These are phyloP conservation scores for Heliconius hortense DNA, from an alignment of 2,888 invertebrate genomes.

Conservation along the genomic window DNA sequence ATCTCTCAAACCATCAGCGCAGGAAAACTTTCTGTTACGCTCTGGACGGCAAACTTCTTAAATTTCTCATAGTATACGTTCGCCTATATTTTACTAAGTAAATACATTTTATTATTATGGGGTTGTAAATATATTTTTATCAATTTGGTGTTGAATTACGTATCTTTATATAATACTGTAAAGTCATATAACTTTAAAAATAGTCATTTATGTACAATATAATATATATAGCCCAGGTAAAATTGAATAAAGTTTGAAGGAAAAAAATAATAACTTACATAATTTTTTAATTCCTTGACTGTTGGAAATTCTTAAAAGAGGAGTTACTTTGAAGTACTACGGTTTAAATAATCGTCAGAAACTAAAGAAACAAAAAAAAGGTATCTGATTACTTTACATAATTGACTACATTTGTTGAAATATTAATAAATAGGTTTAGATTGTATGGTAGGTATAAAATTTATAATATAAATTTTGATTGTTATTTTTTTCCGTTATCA, in stretches of 20 bases:
- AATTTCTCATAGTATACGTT: background rate
- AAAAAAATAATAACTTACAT: conserved; percentile 11
- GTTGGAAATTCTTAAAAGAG: too few relatives aligned
- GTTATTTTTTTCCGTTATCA: background rate
- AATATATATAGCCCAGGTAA: conserved; percentile 11
- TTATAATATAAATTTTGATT: background rate
- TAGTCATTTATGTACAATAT: background rate
- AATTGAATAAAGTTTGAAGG: background rate
- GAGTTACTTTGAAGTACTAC: too few relatives aligned
- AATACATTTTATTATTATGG: conserved; percentile 6
- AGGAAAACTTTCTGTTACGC: conserved; percentile 68
- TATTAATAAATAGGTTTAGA: too few relatives aligned
- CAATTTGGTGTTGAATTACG: background rate
- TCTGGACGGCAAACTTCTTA: conserved; percentile 51
- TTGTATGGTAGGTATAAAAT: too few relatives aligned
- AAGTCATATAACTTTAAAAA: background rate
- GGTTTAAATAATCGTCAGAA: too few relatives aligned
- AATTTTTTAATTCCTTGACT: too few relatives aligned
- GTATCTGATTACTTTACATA: too few relatives aligned
- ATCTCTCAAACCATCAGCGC: conserved; percentile 56
- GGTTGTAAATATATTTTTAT: background rate
- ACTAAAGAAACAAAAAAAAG: too few relatives aligned
- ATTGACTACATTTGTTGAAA: too few relatives aligned
- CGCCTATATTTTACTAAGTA: background rate
- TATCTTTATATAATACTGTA: background rate